Percentiles rank a stretch among this genome's conserved stretches.
Conservation (phyloP, 1,140 invertebrate genomes). For the Drosophila erecta region DNA sequence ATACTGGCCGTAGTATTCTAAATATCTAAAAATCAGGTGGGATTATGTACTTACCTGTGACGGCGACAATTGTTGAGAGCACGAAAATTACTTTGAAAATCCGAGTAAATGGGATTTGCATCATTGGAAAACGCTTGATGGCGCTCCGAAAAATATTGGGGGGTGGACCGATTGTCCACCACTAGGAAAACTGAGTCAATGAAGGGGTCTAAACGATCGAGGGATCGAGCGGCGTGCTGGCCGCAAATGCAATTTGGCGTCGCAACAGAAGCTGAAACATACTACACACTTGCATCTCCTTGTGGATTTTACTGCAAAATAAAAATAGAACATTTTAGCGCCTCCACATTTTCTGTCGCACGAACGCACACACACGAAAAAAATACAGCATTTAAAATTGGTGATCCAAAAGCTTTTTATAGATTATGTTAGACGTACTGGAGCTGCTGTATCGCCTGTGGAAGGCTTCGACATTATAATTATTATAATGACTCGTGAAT, state of each 20-base stretch:
- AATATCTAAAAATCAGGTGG: too few species aligned
- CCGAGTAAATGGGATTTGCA: slow-evolving; percentile 68
- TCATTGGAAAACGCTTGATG: slow-evolving; percentile 57
- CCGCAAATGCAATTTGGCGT: slow-evolving; percentile 76
- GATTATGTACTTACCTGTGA: slow-evolving; percentile 67
- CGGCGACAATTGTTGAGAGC: slow-evolving; percentile 84
- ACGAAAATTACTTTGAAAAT: slow-evolving; percentile 84
- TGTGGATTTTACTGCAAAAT: slow-evolving; percentile 73
- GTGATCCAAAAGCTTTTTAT: slow-evolving; percentile 52
- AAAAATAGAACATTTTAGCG: slow-evolving; percentile 79
- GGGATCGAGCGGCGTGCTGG: slow-evolving; percentile 69
- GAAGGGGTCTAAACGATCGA: slow-evolving; percentile 33
- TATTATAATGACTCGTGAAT: slow-evolving; percentile 22
- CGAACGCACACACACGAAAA: slow-evolving; percentile 31
- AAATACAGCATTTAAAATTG: slow-evolving; percentile 18
- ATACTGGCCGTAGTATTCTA: background rate
- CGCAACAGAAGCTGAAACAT: slow-evolving; percentile 74
- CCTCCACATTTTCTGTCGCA: slow-evolving; percentile 75
- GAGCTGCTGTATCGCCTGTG: slow-evolving; percentile 27
- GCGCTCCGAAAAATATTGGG: slow-evolving; percentile 15
- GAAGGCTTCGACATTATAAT: slow-evolving; percentile 30
- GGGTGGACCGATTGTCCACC: slow-evolving; percentile 21
- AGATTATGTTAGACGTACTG: slow-evolving; percentile 44
- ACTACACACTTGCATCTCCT: slow-evolving; percentile 78
- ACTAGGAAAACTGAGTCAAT: slow-evolving; percentile 15